Percentiles rank a stretch among this genome's conserved stretches.
Conservation (phyloP, 2,797 vertebrate species). For the Takifugu ocellatus region DNA sequence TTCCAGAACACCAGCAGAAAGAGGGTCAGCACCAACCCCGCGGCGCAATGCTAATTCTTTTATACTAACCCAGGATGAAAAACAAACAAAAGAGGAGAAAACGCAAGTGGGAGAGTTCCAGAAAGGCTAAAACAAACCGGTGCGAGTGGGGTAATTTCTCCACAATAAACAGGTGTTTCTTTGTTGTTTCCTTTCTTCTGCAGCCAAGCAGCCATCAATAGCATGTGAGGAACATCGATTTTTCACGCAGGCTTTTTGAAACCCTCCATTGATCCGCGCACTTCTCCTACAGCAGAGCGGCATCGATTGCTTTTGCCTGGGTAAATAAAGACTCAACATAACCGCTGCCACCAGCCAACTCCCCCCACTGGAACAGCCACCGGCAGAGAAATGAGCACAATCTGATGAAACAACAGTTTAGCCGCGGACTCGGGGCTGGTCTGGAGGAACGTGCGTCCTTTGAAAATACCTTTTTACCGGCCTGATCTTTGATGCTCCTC, state of each 20-base stretch:
- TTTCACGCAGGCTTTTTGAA: constrained; percentile 71
- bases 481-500: constrained; percentile 5
- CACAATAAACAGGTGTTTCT: constrained; percentile 64
- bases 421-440: constrained; percentile 1
- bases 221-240: constrained; percentile 72
- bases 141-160: constrained; percentile 37
- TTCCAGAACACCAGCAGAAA: neutral
- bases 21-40: neutral
- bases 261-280: constrained; percentile 75
- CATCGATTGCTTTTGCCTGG: constrained; percentile 68
- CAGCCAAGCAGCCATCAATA: constrained; percentile 70
- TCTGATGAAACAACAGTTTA: constrained; percentile 48
- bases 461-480: constrained; percentile 14
- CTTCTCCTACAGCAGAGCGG: constrained; percentile 63
- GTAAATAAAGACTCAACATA: constrained; percentile 72
- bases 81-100: constrained; percentile 10
- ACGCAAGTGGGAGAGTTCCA: constrained; percentile 19
- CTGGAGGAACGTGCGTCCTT: constrained; percentile 34
- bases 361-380: constrained; percentile 30
- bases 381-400: constrained; percentile 46
- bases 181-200: constrained; percentile 61
- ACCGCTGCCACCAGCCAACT: constrained; percentile 21
- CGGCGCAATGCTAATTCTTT: constrained; percentile 2
- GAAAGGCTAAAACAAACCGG: constrained; percentile 35
- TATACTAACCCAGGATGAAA: constrained; percentile 11